A percentile compares a stretch with the other conserved stretches of the same genome.
These are phyloP conservation scores for Myiozetetes cayanensis DNA, from an alignment of 2,113 vertebrate genomes.

Conservation along the genomic window DNA sequence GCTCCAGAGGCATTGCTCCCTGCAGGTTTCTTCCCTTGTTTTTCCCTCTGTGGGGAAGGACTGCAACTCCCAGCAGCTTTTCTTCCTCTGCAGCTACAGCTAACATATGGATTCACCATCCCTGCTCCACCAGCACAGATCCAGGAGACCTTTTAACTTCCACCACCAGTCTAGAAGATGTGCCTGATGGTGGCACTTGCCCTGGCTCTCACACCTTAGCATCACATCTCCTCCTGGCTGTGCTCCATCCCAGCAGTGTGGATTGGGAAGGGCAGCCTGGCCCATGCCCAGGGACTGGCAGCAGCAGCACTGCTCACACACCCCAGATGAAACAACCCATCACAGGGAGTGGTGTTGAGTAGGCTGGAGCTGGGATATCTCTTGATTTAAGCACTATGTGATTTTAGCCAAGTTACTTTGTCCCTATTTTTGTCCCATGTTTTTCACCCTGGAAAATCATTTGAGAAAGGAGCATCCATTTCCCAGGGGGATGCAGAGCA, in stretches of 20 bases:
- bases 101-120: not conserved
- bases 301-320: rapidly evolving
- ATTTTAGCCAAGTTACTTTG: not conserved
- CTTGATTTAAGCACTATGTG: not conserved
- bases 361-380: not conserved
- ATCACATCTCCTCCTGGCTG: rapidly evolving
- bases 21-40: not conserved
- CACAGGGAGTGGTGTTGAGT: not conserved
- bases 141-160: not conserved
- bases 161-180: not conserved
- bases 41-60: not conserved
- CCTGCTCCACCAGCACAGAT: not conserved
- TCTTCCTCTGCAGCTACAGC: not conserved
- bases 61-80: not conserved
- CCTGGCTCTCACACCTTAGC: not conserved
- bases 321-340: not conserved
- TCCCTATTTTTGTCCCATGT: not conserved
- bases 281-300: rapidly evolving
- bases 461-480: not conserved
- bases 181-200: not conserved
- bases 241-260: not conserved
- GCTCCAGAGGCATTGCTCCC: not conserved
- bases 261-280: not conserved
- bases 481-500: not conserved
- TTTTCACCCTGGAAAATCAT: not conserved